Conservation (phyloP, 2,888 invertebrate genomes). For the Gastrophysa polygoni region DNA sequence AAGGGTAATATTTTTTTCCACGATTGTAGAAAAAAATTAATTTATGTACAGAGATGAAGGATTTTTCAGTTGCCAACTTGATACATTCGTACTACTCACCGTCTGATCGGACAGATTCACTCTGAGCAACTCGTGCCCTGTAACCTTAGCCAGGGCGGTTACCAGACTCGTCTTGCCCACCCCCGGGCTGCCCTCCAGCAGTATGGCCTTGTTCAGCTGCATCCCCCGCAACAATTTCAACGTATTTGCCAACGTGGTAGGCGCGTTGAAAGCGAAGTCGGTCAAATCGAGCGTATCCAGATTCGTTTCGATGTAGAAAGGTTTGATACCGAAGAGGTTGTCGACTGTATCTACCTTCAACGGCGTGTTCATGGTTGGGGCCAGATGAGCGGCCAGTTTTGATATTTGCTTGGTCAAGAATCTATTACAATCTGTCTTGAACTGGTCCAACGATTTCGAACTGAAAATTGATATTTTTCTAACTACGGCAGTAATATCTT, state of each 20-base stretch:
- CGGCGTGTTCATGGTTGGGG: slow-evolving; percentile 27
- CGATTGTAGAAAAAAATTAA: too few relatives aligned
- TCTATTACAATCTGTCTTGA: slow-evolving; percentile 61
- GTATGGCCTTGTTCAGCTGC: slow-evolving; percentile 88
- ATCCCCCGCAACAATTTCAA: slow-evolving; percentile 85
- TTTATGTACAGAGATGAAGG: too few relatives aligned
- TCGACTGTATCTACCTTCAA: slow-evolving; percentile 51
- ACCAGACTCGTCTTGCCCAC: slow-evolving; percentile 98
- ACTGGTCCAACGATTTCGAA: slow-evolving; percentile 50
- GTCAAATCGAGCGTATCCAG: slow-evolving; percentile 44
- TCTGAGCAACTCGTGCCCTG: slow-evolving; percentile 84
- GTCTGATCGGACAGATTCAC: slow-evolving; percentile 99
- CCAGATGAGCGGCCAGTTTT: slow-evolving; percentile 26
- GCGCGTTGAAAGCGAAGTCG: slow-evolving; percentile 75
- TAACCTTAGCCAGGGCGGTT: slow-evolving; percentile 82
- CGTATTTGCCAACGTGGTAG: slow-evolving; percentile 81
- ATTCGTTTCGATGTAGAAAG: slow-evolving; percentile 75
- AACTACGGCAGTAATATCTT: too few relatives aligned
- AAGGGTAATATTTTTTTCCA: too few relatives aligned
- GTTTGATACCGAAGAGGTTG: slow-evolving; percentile 72
- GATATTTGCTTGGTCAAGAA: slow-evolving; percentile 65
- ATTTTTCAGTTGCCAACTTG: too few relatives aligned
- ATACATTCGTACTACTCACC: too few relatives aligned
- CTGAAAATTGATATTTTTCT: slow-evolving; percentile 40
- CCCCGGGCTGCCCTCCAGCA: slow-evolving; percentile 97